Conservation (phyloP, 2,888 invertebrate species). For the Ptychoptera albimana region DNA sequence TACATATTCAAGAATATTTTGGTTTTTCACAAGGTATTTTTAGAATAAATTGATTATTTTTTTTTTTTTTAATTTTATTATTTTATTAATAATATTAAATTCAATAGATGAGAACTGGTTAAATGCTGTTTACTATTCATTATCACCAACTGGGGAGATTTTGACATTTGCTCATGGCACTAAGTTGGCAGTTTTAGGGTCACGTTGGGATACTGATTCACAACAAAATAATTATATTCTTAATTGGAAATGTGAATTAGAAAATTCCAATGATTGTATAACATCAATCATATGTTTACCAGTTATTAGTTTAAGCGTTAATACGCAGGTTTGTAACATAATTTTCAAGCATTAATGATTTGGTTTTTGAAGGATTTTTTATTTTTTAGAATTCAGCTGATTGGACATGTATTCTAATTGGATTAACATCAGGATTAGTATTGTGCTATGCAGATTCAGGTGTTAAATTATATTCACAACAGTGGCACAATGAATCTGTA, state of each 20-base stretch:
- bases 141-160: slow-evolving; percentile 58
- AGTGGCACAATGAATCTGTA: slow-evolving; percentile 69
- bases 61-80: neutral
- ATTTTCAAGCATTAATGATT: neutral
- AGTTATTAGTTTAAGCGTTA: slow-evolving; percentile 20
- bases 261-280: slow-evolving; percentile 33
- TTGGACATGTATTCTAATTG: slow-evolving; percentile 85
- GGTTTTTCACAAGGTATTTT: slow-evolving; percentile 34
- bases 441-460: slow-evolving; percentile 83
- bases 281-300: slow-evolving; percentile 34
- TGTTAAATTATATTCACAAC: slow-evolving; percentile 62
- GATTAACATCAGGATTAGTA: slow-evolving; percentile 70
- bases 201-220: slow-evolving; percentile 38
- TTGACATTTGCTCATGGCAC: slow-evolving; percentile 49
- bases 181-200: slow-evolving; percentile 47
- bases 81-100: neutral
- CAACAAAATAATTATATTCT: slow-evolving; percentile 33
- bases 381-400: slow-evolving; percentile 50
- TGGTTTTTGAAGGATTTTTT: neutral
- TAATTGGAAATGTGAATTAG: slow-evolving; percentile 39
- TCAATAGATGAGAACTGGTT: slow-evolving; percentile 43
- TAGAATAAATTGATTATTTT: neutral
- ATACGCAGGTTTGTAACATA: neutral
- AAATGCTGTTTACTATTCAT: slow-evolving; percentile 45
- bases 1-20: slow-evolving; percentile 38